phyloP scores from a whole-genome alignment of 1,140 invertebrate species.

The Aleiodes sp. region DNA sequence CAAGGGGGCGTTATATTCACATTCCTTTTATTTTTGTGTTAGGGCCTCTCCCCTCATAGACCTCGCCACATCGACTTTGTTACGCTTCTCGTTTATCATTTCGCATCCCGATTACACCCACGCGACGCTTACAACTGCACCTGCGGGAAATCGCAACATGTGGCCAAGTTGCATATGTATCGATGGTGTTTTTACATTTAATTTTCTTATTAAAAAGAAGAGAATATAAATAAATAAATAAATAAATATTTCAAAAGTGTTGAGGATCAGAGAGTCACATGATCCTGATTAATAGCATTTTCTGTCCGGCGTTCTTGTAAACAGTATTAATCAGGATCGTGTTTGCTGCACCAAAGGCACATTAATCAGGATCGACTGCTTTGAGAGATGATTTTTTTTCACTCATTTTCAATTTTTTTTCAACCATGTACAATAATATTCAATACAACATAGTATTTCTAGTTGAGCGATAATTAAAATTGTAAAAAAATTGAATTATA shows the following conservation, averaged over 20 bases:
- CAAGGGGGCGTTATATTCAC: slow-evolving; percentile 5
- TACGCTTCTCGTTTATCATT: slow-evolving; percentile 34
- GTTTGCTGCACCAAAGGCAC: slow-evolving; percentile 45
- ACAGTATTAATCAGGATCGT: slow-evolving; percentile 57
- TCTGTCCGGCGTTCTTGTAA: slow-evolving; percentile 46
- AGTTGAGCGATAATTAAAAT: too few relatives aligned
- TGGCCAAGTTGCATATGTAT: slow-evolving; percentile 2
- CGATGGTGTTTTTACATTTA: not conserved
- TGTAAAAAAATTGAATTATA: too few relatives aligned
- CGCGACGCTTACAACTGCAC: slow-evolving; percentile 16
- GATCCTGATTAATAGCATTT: slow-evolving; percentile 54
- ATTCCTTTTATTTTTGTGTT: slow-evolving; percentile 10
- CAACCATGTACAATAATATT: too few relatives aligned
- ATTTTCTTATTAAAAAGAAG: slow-evolving; percentile 9
- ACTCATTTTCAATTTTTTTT: too few relatives aligned
- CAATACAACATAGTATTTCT: too few relatives aligned
- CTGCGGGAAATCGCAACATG: slow-evolving; percentile 13
- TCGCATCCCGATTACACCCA: slow-evolving; percentile 33
- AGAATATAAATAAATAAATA: not conserved
- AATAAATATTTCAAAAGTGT: not conserved
- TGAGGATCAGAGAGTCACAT: slow-evolving; percentile 32
- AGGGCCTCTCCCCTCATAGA: not conserved
- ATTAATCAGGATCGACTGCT: slow-evolving; percentile 49
- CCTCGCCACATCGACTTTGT: slow-evolving; percentile 23
- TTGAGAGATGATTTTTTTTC: too few relatives aligned